These are phyloP conservation scores for Carabus problematicus DNA, from an alignment of 2,888 invertebrate species.

Conservation along the genomic window DNA sequence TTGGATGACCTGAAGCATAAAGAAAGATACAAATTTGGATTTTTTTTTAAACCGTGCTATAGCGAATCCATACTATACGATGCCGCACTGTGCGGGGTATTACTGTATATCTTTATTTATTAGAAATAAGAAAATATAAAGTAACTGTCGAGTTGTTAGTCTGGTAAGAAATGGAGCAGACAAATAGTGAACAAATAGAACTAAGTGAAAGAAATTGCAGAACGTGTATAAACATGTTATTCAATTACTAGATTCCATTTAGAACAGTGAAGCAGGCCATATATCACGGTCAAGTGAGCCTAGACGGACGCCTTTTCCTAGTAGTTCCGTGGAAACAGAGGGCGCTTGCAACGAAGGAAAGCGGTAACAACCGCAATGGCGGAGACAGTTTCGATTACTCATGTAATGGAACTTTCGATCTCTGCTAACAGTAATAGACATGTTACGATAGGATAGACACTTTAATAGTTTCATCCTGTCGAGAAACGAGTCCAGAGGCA, in stretches of 20 bases:
- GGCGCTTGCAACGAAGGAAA: not conserved
- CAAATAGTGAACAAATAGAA: too few relatives aligned
- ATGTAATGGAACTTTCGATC: slow-evolving; percentile 33
- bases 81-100: too few relatives aligned
- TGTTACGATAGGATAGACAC: slow-evolving; percentile 29
- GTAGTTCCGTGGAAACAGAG: slow-evolving; percentile 8
- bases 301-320: slow-evolving; percentile 24
- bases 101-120: too few relatives aligned
- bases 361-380: slow-evolving; percentile 9
- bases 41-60: too few relatives aligned
- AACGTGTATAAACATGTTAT: slow-evolving; percentile 31
- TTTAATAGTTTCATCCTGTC: slow-evolving; percentile 13
- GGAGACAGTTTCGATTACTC: slow-evolving; percentile 37
- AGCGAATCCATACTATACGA: too few relatives aligned
- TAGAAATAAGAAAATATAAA: too few relatives aligned
- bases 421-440: slow-evolving; percentile 20
- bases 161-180: too few relatives aligned
- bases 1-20: too few relatives aligned
- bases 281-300: slow-evolving; percentile 27
- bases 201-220: not conserved
- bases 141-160: too few relatives aligned
- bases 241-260: slow-evolving; percentile 33
- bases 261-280: slow-evolving; percentile 7
- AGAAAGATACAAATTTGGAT: too few relatives aligned
- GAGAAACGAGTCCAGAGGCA: too few relatives aligned